Evolutionary conservation across 1,140 invertebrate species (phyloP).

Genomic region (Hermatobates lingyangjiaoensis): DNA sequence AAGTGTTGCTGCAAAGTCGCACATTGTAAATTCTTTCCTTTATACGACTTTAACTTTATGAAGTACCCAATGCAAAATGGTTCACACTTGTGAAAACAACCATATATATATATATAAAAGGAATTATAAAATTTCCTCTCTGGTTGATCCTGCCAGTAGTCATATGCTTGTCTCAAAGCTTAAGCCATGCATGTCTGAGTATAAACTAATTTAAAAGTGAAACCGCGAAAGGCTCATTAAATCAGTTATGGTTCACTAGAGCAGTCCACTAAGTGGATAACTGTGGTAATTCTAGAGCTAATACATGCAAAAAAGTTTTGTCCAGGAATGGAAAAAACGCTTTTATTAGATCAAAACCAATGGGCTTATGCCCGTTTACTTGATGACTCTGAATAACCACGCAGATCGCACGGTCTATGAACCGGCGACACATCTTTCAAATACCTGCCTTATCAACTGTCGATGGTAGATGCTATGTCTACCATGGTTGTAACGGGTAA

Average conservation of each 20-base stretch:
- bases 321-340: constrained; percentile 40
- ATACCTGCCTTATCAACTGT: constrained; percentile 76
- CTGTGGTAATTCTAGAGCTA: constrained; percentile 74
- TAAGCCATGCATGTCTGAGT: constrained; percentile 64
- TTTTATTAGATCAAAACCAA: constrained; percentile 53
- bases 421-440: constrained; percentile 62
- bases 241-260: constrained; percentile 32
- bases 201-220: constrained; percentile 45
- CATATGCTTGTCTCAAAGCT: constrained; percentile 61
- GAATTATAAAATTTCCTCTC: no score
- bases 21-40: no score
- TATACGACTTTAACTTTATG: no score
- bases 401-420: constrained; percentile 47
- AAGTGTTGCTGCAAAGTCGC: no score
- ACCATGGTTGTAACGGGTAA: constrained; percentile 63
- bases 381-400: constrained; percentile 63
- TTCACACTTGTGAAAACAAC: no score
- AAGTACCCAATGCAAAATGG: no score
- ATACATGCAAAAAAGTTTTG: constrained; percentile 53
- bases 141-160: constrained; percentile 55
- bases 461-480: constrained; percentile 55
- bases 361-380: constrained; percentile 26
- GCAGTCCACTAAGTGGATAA: constrained; percentile 61
- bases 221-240: constrained; percentile 64
- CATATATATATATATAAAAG: no score